A percentile compares a stretch with the other conserved stretches of the same genome.
Conservation (phyloP, 2,113 vertebrate species). For the Edolisoma coerulescens region DNA sequence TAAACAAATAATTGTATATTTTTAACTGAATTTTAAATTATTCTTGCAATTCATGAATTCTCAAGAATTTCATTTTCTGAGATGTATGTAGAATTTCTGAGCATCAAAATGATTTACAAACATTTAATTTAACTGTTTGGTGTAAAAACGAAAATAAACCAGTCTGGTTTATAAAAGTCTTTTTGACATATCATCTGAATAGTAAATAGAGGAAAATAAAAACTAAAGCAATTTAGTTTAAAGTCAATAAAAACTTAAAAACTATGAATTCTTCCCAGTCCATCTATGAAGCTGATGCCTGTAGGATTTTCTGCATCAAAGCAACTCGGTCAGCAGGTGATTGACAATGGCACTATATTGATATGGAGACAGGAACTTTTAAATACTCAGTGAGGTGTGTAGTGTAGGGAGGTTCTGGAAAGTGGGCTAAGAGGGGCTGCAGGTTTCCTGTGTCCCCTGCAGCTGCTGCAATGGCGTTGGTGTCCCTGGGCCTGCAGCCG, state of each 20-base stretch:
- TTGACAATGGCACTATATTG: not conserved
- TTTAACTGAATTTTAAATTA: not conserved
- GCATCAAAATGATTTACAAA: not conserved
- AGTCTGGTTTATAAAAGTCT: not conserved
- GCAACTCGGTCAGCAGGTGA: not conserved
- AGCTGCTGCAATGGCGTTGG: not conserved
- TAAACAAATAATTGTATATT: not conserved
- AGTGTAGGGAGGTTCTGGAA: not conserved
- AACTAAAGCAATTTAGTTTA: not conserved
- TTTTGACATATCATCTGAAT: not conserved
- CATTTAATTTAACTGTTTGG: not conserved
- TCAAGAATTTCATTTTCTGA: not conserved
- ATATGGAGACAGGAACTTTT: not conserved
- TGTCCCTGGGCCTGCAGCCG: not conserved
- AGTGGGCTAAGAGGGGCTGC: not conserved
- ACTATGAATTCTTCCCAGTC: not conserved
- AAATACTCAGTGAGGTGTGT: accelerated
- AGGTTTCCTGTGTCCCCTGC: not conserved
- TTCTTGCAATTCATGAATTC: not conserved
- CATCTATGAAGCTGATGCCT: not conserved
- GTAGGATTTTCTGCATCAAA: not conserved
- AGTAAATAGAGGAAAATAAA: not conserved
- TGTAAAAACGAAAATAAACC: not conserved
- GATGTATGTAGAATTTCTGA: not conserved
- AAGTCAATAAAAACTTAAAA: not conserved